Base-by-base conservation (phyloP, 2,797 vertebrate genomes). In the Coccyzus lansbergi region DNA sequence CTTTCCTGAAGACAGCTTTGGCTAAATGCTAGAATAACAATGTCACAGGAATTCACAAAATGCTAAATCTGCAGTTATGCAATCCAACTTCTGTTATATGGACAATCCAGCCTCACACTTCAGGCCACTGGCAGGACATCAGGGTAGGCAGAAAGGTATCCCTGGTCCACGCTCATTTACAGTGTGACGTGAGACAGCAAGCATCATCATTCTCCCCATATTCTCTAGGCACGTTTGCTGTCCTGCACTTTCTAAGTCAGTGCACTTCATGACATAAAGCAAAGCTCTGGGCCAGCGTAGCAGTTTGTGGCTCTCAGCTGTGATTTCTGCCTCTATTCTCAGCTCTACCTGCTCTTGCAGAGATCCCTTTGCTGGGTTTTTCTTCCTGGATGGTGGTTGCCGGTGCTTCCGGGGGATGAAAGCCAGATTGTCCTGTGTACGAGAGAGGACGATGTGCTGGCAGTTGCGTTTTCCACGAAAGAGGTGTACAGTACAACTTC, bases 401-500 rank as follows among this genome's bases (percentile, higher is more conserved):
- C 92, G 80, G 7, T 52, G 63, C 94, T 96, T 96, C 92, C 91
- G 58, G 92, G 28, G 83, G 28, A 87, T 1, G 31, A 62, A 77
- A 93, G 95, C 92, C 95, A 96, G 89, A 58, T 89, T 96, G 81
- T 94, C 65, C 42, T 84, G 68, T 67, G 71, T 87, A 68, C 2
- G 6, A 95, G 94, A 86, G 92, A 62, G 79, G 71, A 46, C 64
- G 95, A 83, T 92, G 72, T 96, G 88, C 86, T 92, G 85, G 91
- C 72, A 4, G 86, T 96, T 94, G 69, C 86, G 59, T 97, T 96
- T 97, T 97, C 95, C 91, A 95, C 88, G 94, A 96, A 97, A 95
- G 85, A 96, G 83, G 80, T 96, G 93, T 78, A 93, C 89, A 70
- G 95, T 87, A 97, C 94, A 94, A 60, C 72, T 84, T 90, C 89